These are phyloP conservation scores for Neodiprion pinetum DNA, from an alignment of 1,140 invertebrate genomes.

Conservation along the genomic window DNA sequence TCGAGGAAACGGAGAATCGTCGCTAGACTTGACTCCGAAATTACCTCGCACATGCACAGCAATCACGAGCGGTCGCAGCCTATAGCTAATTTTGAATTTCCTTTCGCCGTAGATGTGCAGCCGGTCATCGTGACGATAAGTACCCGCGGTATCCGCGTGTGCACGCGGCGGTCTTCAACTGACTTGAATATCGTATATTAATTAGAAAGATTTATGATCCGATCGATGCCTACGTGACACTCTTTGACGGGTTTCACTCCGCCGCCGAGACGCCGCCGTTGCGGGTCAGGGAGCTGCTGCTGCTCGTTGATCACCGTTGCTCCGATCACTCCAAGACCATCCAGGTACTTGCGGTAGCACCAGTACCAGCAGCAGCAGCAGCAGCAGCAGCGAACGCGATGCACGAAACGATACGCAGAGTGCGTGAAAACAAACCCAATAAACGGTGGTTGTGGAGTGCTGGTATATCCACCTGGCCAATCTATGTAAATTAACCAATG, in stretches of 20 bases:
- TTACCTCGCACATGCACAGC: too few species aligned
- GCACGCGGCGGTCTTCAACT: not conserved
- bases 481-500: slow-evolving; percentile 1
- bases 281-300: not conserved
- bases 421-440: not conserved
- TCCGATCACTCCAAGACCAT: not conserved
- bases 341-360: not conserved
- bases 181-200: slow-evolving; percentile 12
- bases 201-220: slow-evolving; percentile 17
- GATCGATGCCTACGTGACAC: slow-evolving; percentile 10
- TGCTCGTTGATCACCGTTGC: not conserved
- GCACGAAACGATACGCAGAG: not conserved
- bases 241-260: slow-evolving; percentile 4
- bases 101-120: too few species aligned
- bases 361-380: too few species aligned
- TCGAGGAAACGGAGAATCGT: too few species aligned
- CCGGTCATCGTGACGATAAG: too few species aligned
- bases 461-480: not conserved
- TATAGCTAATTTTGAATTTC: too few species aligned
- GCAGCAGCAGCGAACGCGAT: not conserved
- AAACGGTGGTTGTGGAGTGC: not conserved
- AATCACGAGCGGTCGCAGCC: too few species aligned
- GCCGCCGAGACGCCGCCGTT: not conserved
- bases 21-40: too few species aligned
- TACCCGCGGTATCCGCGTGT: not conserved